phyloP scores from a whole-genome alignment of 2,888 invertebrate genomes.

The Tiliacea aurago region DNA sequence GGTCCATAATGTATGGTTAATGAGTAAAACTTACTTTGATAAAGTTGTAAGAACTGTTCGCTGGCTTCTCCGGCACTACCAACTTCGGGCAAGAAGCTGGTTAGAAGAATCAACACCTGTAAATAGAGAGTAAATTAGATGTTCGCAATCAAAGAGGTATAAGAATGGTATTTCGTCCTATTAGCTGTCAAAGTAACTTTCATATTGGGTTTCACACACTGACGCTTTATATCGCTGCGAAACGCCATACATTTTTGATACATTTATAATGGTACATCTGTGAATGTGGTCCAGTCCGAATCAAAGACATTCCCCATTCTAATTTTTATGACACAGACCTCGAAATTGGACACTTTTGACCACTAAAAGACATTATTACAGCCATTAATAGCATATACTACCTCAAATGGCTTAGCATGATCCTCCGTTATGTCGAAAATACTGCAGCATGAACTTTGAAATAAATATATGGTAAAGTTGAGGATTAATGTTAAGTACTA shows the following conservation, averaged over 20 bases:
- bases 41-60: conserved; percentile 96
- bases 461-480: too few relatives aligned
- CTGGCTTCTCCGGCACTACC: conserved; percentile 97
- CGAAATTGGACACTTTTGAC: not conserved
- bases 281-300: not conserved
- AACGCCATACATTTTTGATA: not conserved
- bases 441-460: too few relatives aligned
- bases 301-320: not conserved
- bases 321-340: not conserved
- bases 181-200: not conserved
- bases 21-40: conserved; percentile 91
- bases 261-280: not conserved
- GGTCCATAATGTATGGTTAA: too few relatives aligned
- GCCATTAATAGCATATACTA: too few relatives aligned
- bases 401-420: too few relatives aligned
- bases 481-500: too few relatives aligned
- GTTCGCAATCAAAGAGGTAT: not conserved
- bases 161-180: not conserved
- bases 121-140: conserved; percentile 2
- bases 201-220: not conserved
- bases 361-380: not conserved
- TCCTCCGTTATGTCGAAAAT: too few relatives aligned
- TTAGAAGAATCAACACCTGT: conserved; percentile 95
- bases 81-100: conserved; percentile 96
- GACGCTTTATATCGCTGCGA: not conserved